Conservation (phyloP, 2,113 vertebrate species). For the Ciconia maguari region DNA sequence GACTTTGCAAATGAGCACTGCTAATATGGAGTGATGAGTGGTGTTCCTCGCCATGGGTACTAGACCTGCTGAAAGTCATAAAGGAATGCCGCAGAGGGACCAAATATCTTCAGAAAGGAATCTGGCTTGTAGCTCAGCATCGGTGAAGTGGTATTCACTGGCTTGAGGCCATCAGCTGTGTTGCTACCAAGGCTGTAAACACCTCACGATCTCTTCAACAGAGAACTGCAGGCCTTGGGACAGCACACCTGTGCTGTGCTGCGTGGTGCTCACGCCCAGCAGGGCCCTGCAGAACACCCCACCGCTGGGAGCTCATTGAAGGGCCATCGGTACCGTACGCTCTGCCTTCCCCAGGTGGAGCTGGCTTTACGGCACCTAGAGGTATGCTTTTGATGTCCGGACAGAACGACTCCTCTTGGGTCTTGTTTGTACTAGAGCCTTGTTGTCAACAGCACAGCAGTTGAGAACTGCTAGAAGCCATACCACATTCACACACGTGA, state of each 20-base stretch:
- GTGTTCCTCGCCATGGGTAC: neutral
- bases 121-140: neutral
- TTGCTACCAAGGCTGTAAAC: neutral
- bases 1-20: neutral
- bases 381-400: neutral
- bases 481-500: rapidly evolving
- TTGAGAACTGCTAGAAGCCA: neutral
- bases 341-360: too few species aligned
- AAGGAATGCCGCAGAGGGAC: neutral
- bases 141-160: neutral
- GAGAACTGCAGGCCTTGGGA: neutral
- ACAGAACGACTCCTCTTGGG: too few species aligned
- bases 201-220: neutral
- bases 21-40: neutral
- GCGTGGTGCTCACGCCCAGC: neutral
- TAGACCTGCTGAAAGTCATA: neutral
- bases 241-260: neutral
- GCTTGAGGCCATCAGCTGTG: neutral
- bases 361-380: neutral
- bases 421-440: neutral
- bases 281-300: neutral
- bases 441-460: too few species aligned
- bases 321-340: rapidly evolving
- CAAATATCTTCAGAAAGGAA: neutral
- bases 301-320: rapidly evolving